phyloP scores from a whole-genome alignment of 2,113 vertebrate species.

The Onychostoma macrolepis region DNA sequence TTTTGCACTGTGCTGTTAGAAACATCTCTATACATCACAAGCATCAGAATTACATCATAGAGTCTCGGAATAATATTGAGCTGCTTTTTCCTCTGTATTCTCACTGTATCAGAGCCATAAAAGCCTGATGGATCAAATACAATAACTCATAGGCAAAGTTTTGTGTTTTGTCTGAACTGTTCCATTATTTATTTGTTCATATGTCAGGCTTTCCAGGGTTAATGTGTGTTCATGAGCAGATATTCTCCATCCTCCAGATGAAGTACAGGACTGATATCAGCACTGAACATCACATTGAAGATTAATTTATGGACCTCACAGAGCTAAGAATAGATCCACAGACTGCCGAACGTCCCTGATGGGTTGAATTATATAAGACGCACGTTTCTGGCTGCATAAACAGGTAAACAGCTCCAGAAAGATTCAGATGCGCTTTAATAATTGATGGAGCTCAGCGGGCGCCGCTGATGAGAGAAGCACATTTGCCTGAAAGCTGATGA shows the following conservation, averaged over 20 bases:
- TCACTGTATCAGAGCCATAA: too few relatives aligned
- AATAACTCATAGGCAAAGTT: not conserved
- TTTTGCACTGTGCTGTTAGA: too few relatives aligned
- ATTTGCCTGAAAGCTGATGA: slow-evolving; percentile 53
- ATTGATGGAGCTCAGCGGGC: slow-evolving; percentile 70
- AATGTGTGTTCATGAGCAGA: not conserved
- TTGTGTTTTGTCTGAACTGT: too few relatives aligned
- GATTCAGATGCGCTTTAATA: slow-evolving; percentile 69
- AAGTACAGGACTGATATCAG: not conserved
- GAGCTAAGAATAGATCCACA: not conserved
- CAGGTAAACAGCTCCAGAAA: slow-evolving; percentile 39
- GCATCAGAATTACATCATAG: too few relatives aligned
- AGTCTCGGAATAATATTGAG: too few relatives aligned
- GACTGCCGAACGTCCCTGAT: not conserved
- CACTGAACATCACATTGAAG: not conserved
- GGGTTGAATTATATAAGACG: slow-evolving; percentile 8
- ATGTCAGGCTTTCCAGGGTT: too few relatives aligned
- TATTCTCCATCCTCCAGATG: not conserved
- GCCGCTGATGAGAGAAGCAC: slow-evolving; percentile 68
- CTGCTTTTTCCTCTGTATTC: too few relatives aligned
- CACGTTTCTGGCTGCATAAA: slow-evolving; percentile 3
- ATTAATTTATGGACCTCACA: not conserved
- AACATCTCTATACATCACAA: too few relatives aligned
- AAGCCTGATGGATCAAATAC: not conserved
- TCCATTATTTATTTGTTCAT: too few relatives aligned